Evolutionary conservation across 2,888 invertebrate genomes (phyloP), one percentile per base, ranked within the genome.

Genomic region (Agrilus mali): DNA sequence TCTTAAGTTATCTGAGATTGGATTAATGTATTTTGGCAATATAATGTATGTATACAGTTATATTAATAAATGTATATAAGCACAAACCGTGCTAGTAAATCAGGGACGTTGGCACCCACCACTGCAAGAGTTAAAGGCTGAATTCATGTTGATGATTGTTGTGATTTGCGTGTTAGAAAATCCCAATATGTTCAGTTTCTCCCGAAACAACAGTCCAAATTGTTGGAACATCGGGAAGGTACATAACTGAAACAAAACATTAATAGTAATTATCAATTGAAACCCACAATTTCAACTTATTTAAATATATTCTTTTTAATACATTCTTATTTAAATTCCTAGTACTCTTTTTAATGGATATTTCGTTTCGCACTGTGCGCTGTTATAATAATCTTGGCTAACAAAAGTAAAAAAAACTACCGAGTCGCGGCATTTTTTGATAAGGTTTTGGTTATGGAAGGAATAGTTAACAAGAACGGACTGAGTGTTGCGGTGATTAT

Each of bases 181-280:
- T 47, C 76, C 77, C 45, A 83, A 66, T 3, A 69, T 61, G 4
- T 65, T 53, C 52, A 83, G 75, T 52, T 74, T 75, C 53, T 79
- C 78, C 14, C 79, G 73, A 60, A 82, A 84, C 44, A 84, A 67
- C 20, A 85, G 70, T 0, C 82, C 83, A 55, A 84, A 84, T 56
- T 80, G 80, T 63, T 84, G 83, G 44, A 82, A 66, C 53, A 80
- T 68, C 4, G 81, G 79, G 51, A 82, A 71, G 13, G 76, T 71
- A 43, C 77, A 75, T 8, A 84, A 62, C 84, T 85, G 68, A 13
- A 72, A 37, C 27, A 33, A 40, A 34, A 39, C 7, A 22, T 12
- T 14, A 38, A n/a, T 12, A n/a, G n/a, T n/a, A n/a, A n/a, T n/a
- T n/a, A n/a, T n/a, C n/a, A n/a, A n/a, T n/a, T n/a, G n/a, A n/a